Percentiles rank a stretch among this genome's conserved stretches.
phyloP scores from a whole-genome alignment of 2,113 vertebrate genomes.

The Caranx ignobilis region DNA sequence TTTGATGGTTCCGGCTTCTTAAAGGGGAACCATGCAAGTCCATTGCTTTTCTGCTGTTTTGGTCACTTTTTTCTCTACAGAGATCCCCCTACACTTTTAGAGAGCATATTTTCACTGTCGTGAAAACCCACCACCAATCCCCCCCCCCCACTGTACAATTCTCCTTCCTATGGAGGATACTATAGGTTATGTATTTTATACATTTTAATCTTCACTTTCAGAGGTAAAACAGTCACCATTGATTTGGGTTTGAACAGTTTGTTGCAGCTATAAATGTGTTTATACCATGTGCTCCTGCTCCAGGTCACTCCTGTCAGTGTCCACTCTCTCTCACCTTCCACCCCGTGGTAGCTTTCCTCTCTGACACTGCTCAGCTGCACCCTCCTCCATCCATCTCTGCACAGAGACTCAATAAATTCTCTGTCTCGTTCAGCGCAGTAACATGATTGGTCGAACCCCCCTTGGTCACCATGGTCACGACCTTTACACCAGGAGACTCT shows the following conservation, averaged over 20 bases:
- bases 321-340: too few relatives aligned
- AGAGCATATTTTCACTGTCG: too few relatives aligned
- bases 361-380: background rate
- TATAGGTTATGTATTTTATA: background rate
- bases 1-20: background rate
- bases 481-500: slow-evolving; percentile 38
- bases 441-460: slow-evolving; percentile 4
- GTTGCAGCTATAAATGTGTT: too few relatives aligned
- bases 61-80: too few relatives aligned
- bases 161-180: too few relatives aligned
- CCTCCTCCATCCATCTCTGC: background rate
- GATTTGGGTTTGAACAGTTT: background rate
- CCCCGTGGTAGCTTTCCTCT: background rate
- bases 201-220: background rate
- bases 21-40: too few relatives aligned
- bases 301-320: background rate
- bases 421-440: background rate
- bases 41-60: background rate
- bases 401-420: slow-evolving; percentile 15
- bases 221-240: background rate
- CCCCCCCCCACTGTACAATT: too few relatives aligned
- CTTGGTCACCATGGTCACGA: slow-evolving; percentile 42
- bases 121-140: too few relatives aligned
- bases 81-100: too few relatives aligned
- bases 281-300: background rate